These are phyloP conservation scores for Agrilus mali DNA, from an alignment of 2,888 invertebrate genomes.

Conservation along the genomic window DNA sequence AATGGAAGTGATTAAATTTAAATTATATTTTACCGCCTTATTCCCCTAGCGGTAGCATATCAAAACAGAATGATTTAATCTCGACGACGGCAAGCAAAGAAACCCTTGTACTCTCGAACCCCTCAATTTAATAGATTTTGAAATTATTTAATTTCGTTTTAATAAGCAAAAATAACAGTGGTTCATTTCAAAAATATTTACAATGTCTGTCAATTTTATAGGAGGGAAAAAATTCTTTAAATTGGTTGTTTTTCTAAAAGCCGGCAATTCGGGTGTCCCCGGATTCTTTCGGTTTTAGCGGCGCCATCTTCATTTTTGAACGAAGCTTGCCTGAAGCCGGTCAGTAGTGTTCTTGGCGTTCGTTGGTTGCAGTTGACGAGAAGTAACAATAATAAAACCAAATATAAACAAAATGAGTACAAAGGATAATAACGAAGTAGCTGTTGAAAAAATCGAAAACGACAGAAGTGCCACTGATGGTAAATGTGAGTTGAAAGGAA, in stretches of 20 bases:
- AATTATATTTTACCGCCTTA: constrained; percentile 7
- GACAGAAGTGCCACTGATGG: constrained; percentile 61
- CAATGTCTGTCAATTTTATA: constrained; percentile 14
- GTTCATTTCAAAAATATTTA: constrained; percentile 11
- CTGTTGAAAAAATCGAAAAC: constrained; percentile 69
- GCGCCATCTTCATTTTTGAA: constrained; percentile 80
- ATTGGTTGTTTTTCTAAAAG: constrained; percentile 17
- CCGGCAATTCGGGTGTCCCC: constrained; percentile 33
- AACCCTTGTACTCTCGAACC: constrained; percentile 51
- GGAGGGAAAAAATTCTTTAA: constrained; percentile 14
- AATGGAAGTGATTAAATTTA: background rate
- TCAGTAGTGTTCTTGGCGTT: constrained; percentile 57
- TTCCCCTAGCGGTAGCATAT: constrained; percentile 27
- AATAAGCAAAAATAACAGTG: background rate
- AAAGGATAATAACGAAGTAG: constrained; percentile 78
- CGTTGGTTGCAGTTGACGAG: constrained; percentile 38
- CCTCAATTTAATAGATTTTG: constrained; percentile 40
- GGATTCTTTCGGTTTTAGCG: constrained; percentile 41
- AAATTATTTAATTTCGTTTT: constrained; percentile 24
- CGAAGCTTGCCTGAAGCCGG: constrained; percentile 54
- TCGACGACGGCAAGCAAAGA: constrained; percentile 23
- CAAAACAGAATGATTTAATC: constrained; percentile 22
- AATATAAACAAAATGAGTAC: constrained; percentile 55
- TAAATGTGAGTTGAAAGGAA: constrained; percentile 75
- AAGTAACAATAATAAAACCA: constrained; percentile 13